These are phyloP conservation scores for Priocnemis perturbator DNA, from an alignment of 2,888 invertebrate species.

Conservation along the genomic window DNA sequence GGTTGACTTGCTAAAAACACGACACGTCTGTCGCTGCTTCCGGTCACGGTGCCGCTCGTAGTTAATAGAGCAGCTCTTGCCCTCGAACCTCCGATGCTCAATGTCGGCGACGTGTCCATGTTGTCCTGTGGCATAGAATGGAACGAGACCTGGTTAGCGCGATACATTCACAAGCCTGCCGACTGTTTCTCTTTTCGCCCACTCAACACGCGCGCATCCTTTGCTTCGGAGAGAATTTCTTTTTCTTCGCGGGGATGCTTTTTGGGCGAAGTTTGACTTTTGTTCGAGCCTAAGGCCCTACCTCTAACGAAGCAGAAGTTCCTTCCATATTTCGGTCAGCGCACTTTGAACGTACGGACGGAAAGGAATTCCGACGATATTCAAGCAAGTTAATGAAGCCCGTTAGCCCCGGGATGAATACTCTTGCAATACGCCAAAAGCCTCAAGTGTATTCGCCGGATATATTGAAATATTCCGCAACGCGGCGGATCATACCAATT, in stretches of 20 bases:
- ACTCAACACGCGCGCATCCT: no score
- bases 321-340: conserved; percentile 19
- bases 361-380: conserved; percentile 38
- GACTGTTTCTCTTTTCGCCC: no score
- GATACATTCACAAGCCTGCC: background rate
- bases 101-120: conserved; percentile 72
- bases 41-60: conserved; percentile 67
- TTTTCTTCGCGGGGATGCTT: no score
- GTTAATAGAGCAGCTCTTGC: conserved; percentile 70
- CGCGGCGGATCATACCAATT: no score
- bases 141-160: background rate
- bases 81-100: conserved; percentile 69
- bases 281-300: background rate
- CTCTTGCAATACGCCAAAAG: background rate
- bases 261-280: no score
- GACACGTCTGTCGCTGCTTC: conserved; percentile 70
- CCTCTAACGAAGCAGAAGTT: background rate
- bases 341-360: background rate
- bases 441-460: no score
- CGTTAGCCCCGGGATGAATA: conserved; percentile 22
- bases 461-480: no score
- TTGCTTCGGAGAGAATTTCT: no score
- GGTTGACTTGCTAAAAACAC: conserved; percentile 72
- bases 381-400: conserved; percentile 43
- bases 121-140: conserved; percentile 34